Conservation (phyloP, 2,797 vertebrate genomes). For the Tragelaphus eurycerus region DNA sequence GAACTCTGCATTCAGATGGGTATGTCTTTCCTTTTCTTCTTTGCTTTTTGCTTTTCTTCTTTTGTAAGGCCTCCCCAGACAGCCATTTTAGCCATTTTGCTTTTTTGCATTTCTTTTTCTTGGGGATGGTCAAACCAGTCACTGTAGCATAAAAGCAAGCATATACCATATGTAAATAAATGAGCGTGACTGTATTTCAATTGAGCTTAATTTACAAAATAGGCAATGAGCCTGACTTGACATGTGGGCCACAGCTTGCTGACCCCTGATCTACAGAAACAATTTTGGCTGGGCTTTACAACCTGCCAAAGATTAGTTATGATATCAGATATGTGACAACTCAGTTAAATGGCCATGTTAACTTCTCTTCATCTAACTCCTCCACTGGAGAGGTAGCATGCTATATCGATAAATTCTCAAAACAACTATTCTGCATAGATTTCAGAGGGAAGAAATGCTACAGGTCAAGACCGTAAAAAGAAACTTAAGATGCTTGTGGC, state of each 20-base stretch:
- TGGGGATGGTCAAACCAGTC: background rate
- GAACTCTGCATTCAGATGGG: background rate
- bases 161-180: background rate
- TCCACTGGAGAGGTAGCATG: background rate
- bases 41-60: background rate
- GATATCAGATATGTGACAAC: constrained; percentile 24
- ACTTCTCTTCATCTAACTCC: constrained; percentile 14
- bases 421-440: background rate
- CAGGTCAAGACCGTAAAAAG: background rate
- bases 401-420: constrained; percentile 4
- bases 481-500: background rate
- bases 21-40: background rate
- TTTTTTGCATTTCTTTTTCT: background rate
- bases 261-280: background rate
- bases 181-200: background rate
- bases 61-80: background rate
- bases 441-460: constrained; percentile 12
- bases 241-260: background rate
- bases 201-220: background rate
- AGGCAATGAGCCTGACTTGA: background rate
- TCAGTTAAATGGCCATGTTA: constrained; percentile 30
- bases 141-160: background rate
- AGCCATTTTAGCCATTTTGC: background rate
- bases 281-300: background rate
- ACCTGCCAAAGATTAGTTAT: constrained; percentile 25